Evolutionary conservation across 2,888 invertebrate genomes (phyloP), one percentile per base, ranked within the genome.

Genomic region (Lasioglossum vierecki): DNA sequence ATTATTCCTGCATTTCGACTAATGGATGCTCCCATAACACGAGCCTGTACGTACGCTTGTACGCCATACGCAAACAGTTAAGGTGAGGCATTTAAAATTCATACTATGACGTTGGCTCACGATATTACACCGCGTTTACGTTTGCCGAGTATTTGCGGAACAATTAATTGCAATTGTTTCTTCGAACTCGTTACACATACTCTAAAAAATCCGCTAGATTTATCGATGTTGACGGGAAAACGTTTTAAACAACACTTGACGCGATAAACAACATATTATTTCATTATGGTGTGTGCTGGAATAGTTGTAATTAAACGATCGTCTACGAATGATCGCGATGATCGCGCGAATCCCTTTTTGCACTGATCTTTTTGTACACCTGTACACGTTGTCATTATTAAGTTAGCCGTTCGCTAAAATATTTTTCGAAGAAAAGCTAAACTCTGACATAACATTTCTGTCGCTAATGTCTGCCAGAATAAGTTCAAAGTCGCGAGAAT

Each of bases 1-100:
- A 39, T 39, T 35, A 68, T 68, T 22, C 68, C 68, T 39, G 68
- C 68, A 39, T 68, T 68, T 68, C 68, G 39, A 68, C 68, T 39
- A 68, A 68, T 68, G 35, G 39, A 68, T 39, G 39, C 68, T 68
- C 35, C 68, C 68, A 68, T 68, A 68, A 68, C 39, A 35, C 22
- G 68, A 11, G 15, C 15, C 15, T 22, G 13, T 13, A 41, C 41
- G 11, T 44, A 44, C 13, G 11, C 13, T 15, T 15, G 15, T 15
- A 15, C 15, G 4, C 15, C 13, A 18, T 4, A 39, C 39, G 68
- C 9, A 0, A 4, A 68, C 68, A 22, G 68, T 68, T 22, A 39
- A 39, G 22, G 39, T 35, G 39, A 11, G 39, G 22, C 9, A 68
- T 68, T 35, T 39, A 39, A 68, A 39, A 68, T 68, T 39, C 39